A percentile compares a stretch with the other conserved stretches of the same genome.
phyloP scores from a whole-genome alignment of 2,888 invertebrate species.

The Notodonta dromedarius region DNA sequence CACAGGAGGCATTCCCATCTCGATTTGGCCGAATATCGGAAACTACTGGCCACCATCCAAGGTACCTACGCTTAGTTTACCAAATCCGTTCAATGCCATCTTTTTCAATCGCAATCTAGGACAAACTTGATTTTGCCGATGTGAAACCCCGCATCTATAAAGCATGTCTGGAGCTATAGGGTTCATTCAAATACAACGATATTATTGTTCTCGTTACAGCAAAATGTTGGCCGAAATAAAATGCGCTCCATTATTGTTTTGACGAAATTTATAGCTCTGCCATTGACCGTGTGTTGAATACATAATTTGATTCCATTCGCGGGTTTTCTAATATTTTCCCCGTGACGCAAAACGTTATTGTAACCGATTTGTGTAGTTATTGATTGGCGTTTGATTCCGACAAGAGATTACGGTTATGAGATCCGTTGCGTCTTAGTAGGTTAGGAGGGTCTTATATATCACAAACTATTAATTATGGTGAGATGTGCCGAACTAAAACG shows the following conservation, averaged over 20 bases:
- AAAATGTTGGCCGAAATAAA: constrained; percentile 42
- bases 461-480: too few relatives aligned
- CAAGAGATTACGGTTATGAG: constrained; percentile 26
- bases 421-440: too few relatives aligned
- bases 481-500: too few relatives aligned
- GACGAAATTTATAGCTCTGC: constrained; percentile 58
- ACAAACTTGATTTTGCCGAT: constrained; percentile 40
- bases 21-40: constrained; percentile 51
- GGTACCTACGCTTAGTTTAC: constrained; percentile 55
- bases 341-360: constrained; percentile 36
- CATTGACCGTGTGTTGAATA: constrained; percentile 60
- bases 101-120: constrained; percentile 46
- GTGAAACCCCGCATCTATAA: constrained; percentile 31
- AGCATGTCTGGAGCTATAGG: constrained; percentile 35
- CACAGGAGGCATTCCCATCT: constrained; percentile 55
- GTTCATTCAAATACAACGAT: constrained; percentile 39
- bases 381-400: constrained; percentile 35
- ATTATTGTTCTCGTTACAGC: constrained; percentile 32
- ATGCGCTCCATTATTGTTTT: constrained; percentile 60
- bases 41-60: constrained; percentile 63
- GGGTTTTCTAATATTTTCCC: constrained; percentile 48
- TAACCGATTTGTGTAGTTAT: constrained; percentile 34
- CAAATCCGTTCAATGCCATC: constrained; percentile 38
- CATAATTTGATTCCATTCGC: constrained; percentile 59
- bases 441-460: too few relatives aligned